phyloP scores from a whole-genome alignment of 53 echinoderm and acorn worm species.

The Paracentrotus lividus region DNA sequence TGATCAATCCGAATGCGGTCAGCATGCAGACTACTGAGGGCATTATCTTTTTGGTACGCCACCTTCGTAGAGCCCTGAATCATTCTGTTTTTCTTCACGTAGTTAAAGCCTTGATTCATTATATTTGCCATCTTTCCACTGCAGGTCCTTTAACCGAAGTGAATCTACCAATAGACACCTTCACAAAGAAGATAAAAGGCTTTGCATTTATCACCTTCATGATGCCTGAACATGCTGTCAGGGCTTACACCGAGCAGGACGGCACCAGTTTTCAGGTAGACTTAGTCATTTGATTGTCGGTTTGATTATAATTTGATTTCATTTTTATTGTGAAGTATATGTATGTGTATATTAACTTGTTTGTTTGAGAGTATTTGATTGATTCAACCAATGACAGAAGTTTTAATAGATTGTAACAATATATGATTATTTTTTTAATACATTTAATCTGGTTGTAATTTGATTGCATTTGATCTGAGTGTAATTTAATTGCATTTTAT shows the following conservation, averaged over 20 bases:
- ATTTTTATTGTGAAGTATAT: not conserved
- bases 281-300: not conserved
- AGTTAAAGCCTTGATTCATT: not conserved
- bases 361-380: not conserved
- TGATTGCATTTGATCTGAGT: not conserved
- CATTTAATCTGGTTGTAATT: no score
- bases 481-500: not conserved
- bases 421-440: no score
- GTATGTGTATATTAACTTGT: not conserved
- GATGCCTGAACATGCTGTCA: constrained; percentile 99
- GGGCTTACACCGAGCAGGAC: constrained; percentile 94
- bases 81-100: not conserved
- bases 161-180: constrained; percentile 89
- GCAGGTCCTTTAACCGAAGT: constrained; percentile 94
- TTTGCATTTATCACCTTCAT: constrained; percentile 97
- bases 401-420: no score
- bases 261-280: constrained; percentile 92
- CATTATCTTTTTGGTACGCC: no score
- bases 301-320: not conserved
- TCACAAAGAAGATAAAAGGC: constrained; percentile 95
- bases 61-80: no score
- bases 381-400: no score
- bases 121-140: not conserved
- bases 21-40: no score
- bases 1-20: no score